Base-by-base conservation (phyloP, 1,140 invertebrate species). In the Leptopilina boulardi region DNA sequence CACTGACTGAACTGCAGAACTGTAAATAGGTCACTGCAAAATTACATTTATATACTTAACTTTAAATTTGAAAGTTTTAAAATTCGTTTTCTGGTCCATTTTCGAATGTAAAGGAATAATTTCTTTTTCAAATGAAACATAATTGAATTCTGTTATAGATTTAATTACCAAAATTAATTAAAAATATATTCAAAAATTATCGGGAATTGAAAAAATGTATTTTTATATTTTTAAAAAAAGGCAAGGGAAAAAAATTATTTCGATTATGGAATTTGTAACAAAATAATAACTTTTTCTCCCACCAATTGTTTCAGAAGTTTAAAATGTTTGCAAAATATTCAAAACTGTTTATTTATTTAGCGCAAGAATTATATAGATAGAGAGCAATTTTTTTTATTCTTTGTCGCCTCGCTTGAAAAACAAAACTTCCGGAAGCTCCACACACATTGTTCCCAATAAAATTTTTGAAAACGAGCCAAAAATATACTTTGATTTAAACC, bases 11-110 rank as follows among this genome's bases (percentile, higher is more conserved):
- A 51, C 47, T 51, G 47, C 15, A n/a, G n/a, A n/a, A 18, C 47
- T 51, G 47, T 51, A 51, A 51, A 51, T 51, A n/a, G 47, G 47
- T 51, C 47, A 51, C 47, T 51, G 47, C 47, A 18, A 51, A 51
- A 51, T 51, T 51, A n/a, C 47, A 51, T 51, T 51, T 51, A n/a
- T n/a, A n/a, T n/a, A 51, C 47, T 51, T 51, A 51, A 51, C 47
- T 51, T 51, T 51, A 51, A 51, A 51, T 51, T 51, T 51, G n/a
- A 51, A 51, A 51, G 47, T 18, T 51, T 38, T 18, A 51, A 51
- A 51, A 51, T 51, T 51, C 15, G n/a, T 18, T 51, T 51, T 5
- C n/a, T 18, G 13, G 8, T 51, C 15, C n/a, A 47, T 47, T 47
- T 13, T n/a, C n/a, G 3, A 47, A 6, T 38, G 3, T 51, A 18